Percentiles rank a stretch among this genome's conserved stretches.
Evolutionary conservation across 1,140 invertebrate genomes (phyloP).

Genomic region (Drosophila punjabiensis): DNA sequence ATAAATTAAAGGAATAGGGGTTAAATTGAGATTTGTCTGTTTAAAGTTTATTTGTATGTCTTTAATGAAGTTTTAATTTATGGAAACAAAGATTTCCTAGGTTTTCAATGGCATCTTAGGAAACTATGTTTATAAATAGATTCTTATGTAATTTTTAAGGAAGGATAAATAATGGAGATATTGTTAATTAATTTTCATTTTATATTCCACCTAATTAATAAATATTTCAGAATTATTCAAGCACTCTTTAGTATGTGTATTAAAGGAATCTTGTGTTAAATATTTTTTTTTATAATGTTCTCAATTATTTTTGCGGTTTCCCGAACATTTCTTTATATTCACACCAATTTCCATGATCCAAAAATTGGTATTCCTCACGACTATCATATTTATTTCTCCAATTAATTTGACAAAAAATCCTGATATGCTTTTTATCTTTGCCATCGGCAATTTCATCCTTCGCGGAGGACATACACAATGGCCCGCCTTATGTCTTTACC

Average conservation of each 20-base stretch:
- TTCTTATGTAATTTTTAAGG: neutral
- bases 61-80: neutral
- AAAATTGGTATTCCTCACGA: constrained; percentile 8
- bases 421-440: neutral
- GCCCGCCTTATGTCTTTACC: constrained; percentile 40
- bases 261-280: neutral
- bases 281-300: no score
- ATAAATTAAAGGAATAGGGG: neutral
- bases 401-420: constrained; percentile 31
- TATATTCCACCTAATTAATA: no score
- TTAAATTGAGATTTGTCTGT: neutral
- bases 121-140: neutral
- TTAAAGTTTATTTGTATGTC: neutral
- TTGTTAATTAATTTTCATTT: neutral
- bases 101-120: neutral
- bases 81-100: neutral
- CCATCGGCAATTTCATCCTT: constrained; percentile 1
- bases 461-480: constrained; percentile 14
- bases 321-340: neutral
- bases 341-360: neutral
- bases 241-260: neutral
- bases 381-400: constrained; percentile 11
- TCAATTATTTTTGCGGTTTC: neutral
- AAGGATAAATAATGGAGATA: no score
- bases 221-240: neutral